phyloP scores from a whole-genome alignment of 1,140 invertebrate genomes.

The Cylas formicarius region DNA sequence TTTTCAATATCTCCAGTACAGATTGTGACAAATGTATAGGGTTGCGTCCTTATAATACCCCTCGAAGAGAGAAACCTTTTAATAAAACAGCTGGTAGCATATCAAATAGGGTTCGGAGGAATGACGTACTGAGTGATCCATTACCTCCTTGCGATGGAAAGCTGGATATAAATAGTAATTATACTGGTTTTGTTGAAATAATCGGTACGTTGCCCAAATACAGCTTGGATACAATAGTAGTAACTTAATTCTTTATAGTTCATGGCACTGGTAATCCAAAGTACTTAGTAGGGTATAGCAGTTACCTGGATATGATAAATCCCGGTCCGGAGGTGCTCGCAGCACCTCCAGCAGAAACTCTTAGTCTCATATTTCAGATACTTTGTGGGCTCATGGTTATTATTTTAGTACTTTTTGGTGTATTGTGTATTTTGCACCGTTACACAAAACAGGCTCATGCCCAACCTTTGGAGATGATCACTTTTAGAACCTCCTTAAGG shows the following conservation, averaged over 20 bases:
- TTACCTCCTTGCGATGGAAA: slow-evolving; percentile 56
- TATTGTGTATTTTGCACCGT: slow-evolving; percentile 63
- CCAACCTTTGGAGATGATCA: slow-evolving; percentile 70
- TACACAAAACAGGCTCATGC: slow-evolving; percentile 64
- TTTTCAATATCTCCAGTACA: slow-evolving; percentile 41
- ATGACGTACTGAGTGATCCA: slow-evolving; percentile 30
- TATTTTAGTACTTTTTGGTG: slow-evolving; percentile 56
- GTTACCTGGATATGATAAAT: slow-evolving; percentile 50
- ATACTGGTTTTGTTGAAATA: slow-evolving; percentile 76
- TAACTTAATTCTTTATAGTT: slow-evolving; percentile 21
- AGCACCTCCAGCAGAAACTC: slow-evolving; percentile 34
- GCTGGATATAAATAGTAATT: slow-evolving; percentile 67
- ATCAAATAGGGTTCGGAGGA: slow-evolving; percentile 30
- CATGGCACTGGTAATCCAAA: slow-evolving; percentile 21
- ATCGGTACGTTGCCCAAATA: slow-evolving; percentile 53
- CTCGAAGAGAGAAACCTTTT: slow-evolving; percentile 29
- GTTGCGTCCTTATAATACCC: slow-evolving; percentile 43
- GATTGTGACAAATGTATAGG: slow-evolving; percentile 48
- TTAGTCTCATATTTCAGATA: slow-evolving; percentile 46
- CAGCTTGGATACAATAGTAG: slow-evolving; percentile 1
- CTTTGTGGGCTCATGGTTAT: slow-evolving; percentile 58
- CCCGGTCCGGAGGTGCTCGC: slow-evolving; percentile 44
- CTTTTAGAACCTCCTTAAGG: slow-evolving; percentile 60
- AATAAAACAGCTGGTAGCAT: slow-evolving; percentile 22
- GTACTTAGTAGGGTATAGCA: slow-evolving; percentile 48